A percentile compares a stretch with the other conserved stretches of the same genome.
Evolutionary conservation across 2,113 vertebrate species (phyloP).

Genomic region (Himantopus leucocephalus): DNA sequence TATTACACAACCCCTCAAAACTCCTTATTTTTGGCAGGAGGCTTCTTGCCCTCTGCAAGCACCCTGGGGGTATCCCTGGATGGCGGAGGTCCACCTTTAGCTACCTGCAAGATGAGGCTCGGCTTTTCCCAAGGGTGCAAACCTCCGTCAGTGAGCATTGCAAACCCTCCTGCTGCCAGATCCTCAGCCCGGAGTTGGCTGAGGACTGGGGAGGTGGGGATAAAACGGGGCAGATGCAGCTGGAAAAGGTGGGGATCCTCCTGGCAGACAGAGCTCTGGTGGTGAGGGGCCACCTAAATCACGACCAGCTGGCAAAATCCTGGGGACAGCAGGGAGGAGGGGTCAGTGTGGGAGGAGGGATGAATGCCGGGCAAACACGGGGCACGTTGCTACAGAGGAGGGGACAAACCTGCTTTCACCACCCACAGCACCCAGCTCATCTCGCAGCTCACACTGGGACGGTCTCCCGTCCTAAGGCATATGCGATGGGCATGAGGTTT

Average conservation of each 20-base stretch:
- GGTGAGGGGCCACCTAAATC: too few relatives aligned
- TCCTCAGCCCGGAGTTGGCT: not conserved
- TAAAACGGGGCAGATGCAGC: not conserved
- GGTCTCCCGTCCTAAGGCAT: accelerated
- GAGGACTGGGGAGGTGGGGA: not conserved
- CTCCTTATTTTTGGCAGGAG: not conserved
- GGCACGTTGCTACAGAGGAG: not conserved
- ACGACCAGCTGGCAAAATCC: not conserved
- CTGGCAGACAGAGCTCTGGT: not conserved
- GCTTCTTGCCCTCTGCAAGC: not conserved
- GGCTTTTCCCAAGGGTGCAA: not conserved
- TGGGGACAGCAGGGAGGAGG: not conserved
- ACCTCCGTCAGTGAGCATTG: not conserved
- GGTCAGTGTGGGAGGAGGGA: not conserved
- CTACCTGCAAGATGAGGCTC: not conserved
- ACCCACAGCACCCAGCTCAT: not conserved
- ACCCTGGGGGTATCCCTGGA: not conserved
- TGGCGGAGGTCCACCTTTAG: not conserved
- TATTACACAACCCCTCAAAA: not conserved
- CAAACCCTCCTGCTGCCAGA: not conserved
- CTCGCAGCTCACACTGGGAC: not conserved
- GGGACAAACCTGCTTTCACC: not conserved
- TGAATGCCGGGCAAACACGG: not conserved
- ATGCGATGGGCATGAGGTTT: not conserved
- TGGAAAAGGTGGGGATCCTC: not conserved